Base-by-base conservation (phyloP, 1,140 invertebrate genomes). In the Episyrphus balteatus region DNA sequence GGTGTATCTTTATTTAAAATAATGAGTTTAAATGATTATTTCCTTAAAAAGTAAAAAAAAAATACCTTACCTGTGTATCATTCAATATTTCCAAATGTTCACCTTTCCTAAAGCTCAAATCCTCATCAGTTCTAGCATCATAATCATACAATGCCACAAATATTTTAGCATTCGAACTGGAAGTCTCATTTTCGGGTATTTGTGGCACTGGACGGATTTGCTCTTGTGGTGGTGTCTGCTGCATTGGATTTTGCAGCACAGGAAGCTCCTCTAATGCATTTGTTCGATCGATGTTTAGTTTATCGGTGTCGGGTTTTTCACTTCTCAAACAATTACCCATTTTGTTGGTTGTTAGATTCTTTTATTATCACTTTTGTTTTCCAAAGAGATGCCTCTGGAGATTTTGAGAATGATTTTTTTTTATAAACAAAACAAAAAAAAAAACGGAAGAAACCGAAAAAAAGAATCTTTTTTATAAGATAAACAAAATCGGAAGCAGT, bases 121-220 rank as follows among this genome's bases (percentile, higher is more conserved):
- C 96, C 71, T 99, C 95, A 69, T 97, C 93, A 19, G 96, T 99
- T 55, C 96, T 78, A 31, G 96, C 95, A 77, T 99, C 95, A 69
- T 99, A 99, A 73, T 99, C 95, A 71, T 98, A 98, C 14, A 98
- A 75, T 32, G 96, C 94, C 31, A 99, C 90, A 73, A 97, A 98
- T 61, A 97, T 87, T 71, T 88, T 86, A 49, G 84, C 82, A 59
- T 80, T 83, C 56, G 78, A 74, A 48, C 73, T 75, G 48, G 81
- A 75, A 0, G 77, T 67, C 54, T 82, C 80, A 32, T 78, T 78
- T 44, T 79, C 78, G 52, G 79, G 75, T 44, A 72, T 66, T 44
- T 71, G 71, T 13, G 72, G 69, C n/a, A 71, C 67, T 56, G 65
- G 65, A 34, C 61, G 55, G 38, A 64, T 59, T 47, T 67, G 65